Conservation (phyloP, 2,113 vertebrate species). For the Scortum barcoo region DNA sequence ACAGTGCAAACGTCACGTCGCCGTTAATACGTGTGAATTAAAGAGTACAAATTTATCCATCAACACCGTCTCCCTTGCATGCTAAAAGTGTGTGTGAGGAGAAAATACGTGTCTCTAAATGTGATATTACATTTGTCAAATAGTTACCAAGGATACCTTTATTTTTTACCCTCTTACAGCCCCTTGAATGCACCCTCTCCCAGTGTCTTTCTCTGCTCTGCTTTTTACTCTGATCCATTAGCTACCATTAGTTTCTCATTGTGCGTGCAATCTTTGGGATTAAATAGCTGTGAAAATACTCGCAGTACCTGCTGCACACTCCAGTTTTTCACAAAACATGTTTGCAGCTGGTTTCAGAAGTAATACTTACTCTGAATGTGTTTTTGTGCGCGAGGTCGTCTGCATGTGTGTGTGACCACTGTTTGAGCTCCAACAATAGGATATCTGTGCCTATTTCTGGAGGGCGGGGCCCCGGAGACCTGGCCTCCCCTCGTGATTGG, state of each 20-base stretch:
- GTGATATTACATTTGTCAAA: conserved; percentile 33
- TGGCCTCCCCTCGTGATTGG: conserved; percentile 68
- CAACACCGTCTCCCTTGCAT: not conserved
- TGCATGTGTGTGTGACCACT: conserved; percentile 47
- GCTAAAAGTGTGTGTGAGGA: not conserved
- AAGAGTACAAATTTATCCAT: conserved; percentile 26
- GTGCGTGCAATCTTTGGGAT: conserved; percentile 35
- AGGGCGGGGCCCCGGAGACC: conserved; percentile 71
- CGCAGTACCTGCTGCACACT: conserved; percentile 51
- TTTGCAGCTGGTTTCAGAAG: conserved; percentile 55
- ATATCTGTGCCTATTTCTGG: conserved; percentile 76
- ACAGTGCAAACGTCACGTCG: conserved; percentile 42
- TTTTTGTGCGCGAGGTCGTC: conserved; percentile 56
- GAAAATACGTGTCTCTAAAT: not conserved
- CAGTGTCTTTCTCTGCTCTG: conserved; percentile 29
- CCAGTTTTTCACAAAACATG: conserved; percentile 54
- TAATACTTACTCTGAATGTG: conserved; percentile 46
- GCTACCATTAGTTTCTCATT: conserved; percentile 51
- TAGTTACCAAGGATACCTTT: conserved; percentile 50
- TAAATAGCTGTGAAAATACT: conserved; percentile 61
- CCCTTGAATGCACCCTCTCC: not conserved
- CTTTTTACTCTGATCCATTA: conserved; percentile 53
- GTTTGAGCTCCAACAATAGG: conserved; percentile 76
- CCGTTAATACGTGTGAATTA: conserved; percentile 24
- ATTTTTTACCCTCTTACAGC: conserved; percentile 20